Conservation (phyloP, 2,888 invertebrate species). For the Philereme vetulata region DNA sequence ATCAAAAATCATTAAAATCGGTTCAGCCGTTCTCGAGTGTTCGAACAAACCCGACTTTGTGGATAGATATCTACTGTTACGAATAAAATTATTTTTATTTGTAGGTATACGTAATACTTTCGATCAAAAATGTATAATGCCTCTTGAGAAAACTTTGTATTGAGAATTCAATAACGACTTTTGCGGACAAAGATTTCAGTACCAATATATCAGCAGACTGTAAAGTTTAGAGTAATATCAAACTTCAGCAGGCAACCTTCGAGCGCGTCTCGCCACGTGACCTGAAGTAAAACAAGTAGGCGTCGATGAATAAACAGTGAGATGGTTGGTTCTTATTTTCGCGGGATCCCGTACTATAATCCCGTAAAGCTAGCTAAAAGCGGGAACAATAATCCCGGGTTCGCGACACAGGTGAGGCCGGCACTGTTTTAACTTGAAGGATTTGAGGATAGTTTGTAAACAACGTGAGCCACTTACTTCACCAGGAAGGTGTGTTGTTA, state of each 20-base stretch:
- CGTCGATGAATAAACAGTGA: conserved; percentile 54
- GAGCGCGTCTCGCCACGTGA: conserved; percentile 45
- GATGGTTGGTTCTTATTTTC: conserved; percentile 53
- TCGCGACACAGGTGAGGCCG: conserved; percentile 50
- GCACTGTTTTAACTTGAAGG: conserved; percentile 42
- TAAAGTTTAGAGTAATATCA: conserved; percentile 19
- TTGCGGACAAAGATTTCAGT: conserved; percentile 15
- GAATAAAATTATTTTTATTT: too few species aligned
- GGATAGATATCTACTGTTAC: too few species aligned
- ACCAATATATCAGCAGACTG: conserved; percentile 14
- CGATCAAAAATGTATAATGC: not conserved
- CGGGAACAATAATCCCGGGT: conserved; percentile 49
- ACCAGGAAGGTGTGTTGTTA: not conserved
- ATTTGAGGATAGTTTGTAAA: conserved; percentile 51
- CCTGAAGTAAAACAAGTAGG: conserved; percentile 53
- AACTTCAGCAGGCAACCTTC: conserved; percentile 34
- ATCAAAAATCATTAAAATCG: too few species aligned
- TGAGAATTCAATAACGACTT: conserved; percentile 8
- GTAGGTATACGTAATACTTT: too few species aligned
- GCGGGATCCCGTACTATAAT: conserved; percentile 52
- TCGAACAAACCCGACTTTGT: too few species aligned
- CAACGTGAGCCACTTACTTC: conserved; percentile 24
- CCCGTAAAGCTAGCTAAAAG: conserved; percentile 57
- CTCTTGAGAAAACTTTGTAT: conserved; percentile 1
- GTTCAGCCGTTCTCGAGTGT: too few species aligned